Percentiles rank a stretch among this genome's conserved stretches.
Evolutionary conservation across 2,113 vertebrate species (phyloP).

Genomic region (Syngnathus scovelli): DNA sequence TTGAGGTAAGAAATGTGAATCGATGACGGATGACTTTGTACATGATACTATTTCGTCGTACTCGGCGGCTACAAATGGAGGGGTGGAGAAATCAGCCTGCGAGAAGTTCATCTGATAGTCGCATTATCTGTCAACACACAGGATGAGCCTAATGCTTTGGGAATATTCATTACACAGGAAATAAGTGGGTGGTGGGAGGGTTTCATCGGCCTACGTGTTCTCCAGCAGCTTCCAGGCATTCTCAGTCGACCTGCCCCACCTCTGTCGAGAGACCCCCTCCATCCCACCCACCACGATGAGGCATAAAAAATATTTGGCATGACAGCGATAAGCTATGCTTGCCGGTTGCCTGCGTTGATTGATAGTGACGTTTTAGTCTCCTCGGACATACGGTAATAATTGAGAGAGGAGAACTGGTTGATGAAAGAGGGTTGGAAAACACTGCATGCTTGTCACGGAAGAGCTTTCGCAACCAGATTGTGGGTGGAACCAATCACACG

Average conservation of each 20-base stretch:
- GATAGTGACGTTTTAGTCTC: conserved; percentile 20
- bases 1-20: not conserved
- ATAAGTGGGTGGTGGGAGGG: conserved; percentile 43
- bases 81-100: not conserved
- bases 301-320: conserved; percentile 40
- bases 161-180: conserved; percentile 49
- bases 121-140: conserved; percentile 19
- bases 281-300: conserved; percentile 13
- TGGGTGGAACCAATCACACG: not conserved
- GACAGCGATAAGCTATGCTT: conserved; percentile 1
- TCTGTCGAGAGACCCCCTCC: conserved; percentile 24
- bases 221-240: conserved; percentile 39
- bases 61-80: not conserved
- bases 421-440: conserved; percentile 9
- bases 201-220: conserved; percentile 27
- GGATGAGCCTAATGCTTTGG: conserved; percentile 20
- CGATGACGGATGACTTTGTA: not conserved
- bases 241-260: conserved; percentile 37
- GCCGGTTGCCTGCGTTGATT: conserved; percentile 18
- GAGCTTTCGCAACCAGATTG: conserved; percentile 3
- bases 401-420: not conserved
- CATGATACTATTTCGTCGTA: not conserved
- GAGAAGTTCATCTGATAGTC: not conserved
- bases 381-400: conserved; percentile 6
- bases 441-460: conserved; percentile 6